Evolutionary conservation across 1,140 invertebrate genomes (phyloP).

Genomic region (Theocolax elegans): DNA sequence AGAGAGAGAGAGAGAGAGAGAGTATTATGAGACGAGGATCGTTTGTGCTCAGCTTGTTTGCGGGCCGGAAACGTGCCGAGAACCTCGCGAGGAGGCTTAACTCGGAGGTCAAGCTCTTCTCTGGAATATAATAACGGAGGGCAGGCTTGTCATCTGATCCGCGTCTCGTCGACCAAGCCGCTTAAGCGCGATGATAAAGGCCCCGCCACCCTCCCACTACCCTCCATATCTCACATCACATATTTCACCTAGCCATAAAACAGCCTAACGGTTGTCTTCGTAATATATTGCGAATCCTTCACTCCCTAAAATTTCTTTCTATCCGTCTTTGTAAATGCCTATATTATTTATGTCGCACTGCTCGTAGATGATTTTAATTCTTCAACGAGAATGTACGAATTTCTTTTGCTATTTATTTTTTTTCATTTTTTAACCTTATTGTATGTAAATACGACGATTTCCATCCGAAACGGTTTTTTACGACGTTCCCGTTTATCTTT

Average conservation of each 20-base stretch:
- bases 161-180: constrained; percentile 23
- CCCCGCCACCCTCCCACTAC: no score
- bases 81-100: constrained; percentile 24
- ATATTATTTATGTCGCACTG: no score
- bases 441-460: constrained; percentile 25
- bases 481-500: background rate
- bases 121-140: constrained; percentile 32
- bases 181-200: constrained; percentile 32
- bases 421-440: no score
- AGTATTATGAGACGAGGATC: constrained; percentile 28
- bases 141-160: constrained; percentile 26
- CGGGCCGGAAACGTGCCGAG: constrained; percentile 37
- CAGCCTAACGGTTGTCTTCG: background rate
- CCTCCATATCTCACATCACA: background rate
- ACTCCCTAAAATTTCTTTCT: background rate
- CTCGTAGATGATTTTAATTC: no score
- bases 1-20: background rate
- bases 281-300: constrained; percentile 5
- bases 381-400: no score
- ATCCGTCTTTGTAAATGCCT: no score
- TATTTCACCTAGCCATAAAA: constrained; percentile 17
- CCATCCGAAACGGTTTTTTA: background rate
- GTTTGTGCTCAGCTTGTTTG: constrained; percentile 29
- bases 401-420: no score
- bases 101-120: constrained; percentile 31